Conservation (phyloP, 2,888 invertebrate species). For the Hipparchia sbordonii region DNA sequence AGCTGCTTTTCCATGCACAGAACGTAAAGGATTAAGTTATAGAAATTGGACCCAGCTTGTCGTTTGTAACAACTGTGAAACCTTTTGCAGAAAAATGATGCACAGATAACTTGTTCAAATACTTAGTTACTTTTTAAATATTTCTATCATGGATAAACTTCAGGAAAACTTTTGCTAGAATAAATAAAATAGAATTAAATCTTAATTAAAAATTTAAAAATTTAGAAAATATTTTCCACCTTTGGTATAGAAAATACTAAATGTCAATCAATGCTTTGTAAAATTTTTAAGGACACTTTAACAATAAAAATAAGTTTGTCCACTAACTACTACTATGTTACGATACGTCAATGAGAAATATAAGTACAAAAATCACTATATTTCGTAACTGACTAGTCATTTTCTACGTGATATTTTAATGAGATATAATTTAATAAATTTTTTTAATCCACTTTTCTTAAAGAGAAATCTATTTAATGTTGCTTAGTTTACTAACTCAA, state of each 20-base stretch:
- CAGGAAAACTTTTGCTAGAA: too few species aligned
- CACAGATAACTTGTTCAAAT: too few species aligned
- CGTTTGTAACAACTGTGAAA: too few species aligned
- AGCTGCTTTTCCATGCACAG: too few species aligned
- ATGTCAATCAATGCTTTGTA: constrained; percentile 3
- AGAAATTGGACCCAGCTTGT: too few species aligned
- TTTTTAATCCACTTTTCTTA: too few species aligned
- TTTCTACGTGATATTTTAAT: constrained; percentile 5
- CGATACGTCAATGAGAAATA: background rate
- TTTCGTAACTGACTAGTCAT: constrained; percentile 14
- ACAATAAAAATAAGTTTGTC: constrained; percentile 4
- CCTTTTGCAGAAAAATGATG: too few species aligned
- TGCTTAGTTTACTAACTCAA: background rate
- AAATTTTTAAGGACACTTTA: constrained; percentile 10
- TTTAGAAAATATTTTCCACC: constrained; percentile 5
- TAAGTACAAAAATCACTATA: constrained; percentile 19
- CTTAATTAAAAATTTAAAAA: constrained; percentile 1
- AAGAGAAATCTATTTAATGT: too few species aligned
- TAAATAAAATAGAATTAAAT: background rate
- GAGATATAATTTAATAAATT: background rate
- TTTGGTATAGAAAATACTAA: constrained; percentile 18
- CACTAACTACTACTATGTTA: background rate
- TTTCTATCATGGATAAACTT: too few species aligned
- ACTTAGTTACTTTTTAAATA: too few species aligned
- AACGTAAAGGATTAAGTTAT: too few species aligned